These are phyloP conservation scores for Choloepus hoffmanni DNA, from an alignment of 2,113 vertebrate species.

Conservation along the genomic window DNA sequence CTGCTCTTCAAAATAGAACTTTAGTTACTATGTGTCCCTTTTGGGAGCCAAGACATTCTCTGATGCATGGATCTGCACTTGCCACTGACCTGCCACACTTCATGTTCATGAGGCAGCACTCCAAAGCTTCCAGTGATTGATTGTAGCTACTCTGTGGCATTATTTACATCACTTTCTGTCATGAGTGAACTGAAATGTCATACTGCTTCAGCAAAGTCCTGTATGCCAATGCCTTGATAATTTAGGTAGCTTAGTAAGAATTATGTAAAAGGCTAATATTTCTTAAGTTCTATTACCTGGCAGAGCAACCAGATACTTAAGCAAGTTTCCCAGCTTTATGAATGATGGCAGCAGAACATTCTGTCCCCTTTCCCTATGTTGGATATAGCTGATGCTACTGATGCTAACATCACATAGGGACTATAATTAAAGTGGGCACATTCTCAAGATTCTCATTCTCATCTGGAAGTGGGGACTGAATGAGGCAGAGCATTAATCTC, in stretches of 20 bases:
- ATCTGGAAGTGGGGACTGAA: background rate
- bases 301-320: background rate
- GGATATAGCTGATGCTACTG: background rate
- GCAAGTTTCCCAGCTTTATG: background rate
- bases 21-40: background rate
- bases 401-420: background rate
- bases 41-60: background rate
- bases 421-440: background rate
- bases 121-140: background rate
- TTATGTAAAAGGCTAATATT: background rate
- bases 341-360: background rate
- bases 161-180: background rate
- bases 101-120: background rate
- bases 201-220: background rate
- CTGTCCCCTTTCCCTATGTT: background rate
- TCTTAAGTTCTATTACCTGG: background rate
- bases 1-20: background rate
- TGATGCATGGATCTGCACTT: background rate
- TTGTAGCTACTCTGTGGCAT: background rate
- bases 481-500: background rate
- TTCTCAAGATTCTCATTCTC: conserved; percentile 40
- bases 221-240: background rate
- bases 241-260: conserved; percentile 22
- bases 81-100: background rate
- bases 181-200: background rate